Percentiles rank a stretch among this genome's conserved stretches.
Conservation (phyloP, 1,140 invertebrate species). For the Lanistes nyassanus region DNA sequence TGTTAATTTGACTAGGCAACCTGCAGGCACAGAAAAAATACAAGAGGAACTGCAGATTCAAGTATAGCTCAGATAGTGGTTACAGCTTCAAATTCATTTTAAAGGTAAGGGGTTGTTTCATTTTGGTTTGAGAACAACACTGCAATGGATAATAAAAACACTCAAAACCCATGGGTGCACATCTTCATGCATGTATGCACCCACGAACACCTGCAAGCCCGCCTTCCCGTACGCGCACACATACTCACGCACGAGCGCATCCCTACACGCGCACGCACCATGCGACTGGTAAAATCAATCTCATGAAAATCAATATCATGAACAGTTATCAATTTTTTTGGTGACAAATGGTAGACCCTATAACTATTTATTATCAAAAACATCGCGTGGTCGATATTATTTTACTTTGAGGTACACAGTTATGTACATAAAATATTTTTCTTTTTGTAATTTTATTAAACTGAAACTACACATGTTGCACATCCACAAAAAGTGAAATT, state of each 20-base stretch:
- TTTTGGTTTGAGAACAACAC: neutral
- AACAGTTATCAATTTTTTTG: no score
- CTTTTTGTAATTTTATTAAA: no score
- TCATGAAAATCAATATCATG: no score
- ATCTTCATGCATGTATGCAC: neutral
- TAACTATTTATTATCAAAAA: no score
- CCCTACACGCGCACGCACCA: slow-evolving; percentile 9
- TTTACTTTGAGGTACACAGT: no score
- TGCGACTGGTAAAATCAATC: neutral
- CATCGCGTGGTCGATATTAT: no score
- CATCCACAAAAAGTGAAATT: no score
- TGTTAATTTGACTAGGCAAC: no score
- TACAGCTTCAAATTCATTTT: neutral
- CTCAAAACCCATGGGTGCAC: neutral
- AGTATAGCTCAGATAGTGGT: neutral
- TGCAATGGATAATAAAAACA: neutral
- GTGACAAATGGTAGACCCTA: no score
- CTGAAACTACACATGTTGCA: no score
- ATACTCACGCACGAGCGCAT: slow-evolving; percentile 1
- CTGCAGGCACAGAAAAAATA: neutral
- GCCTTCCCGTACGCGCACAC: slow-evolving; percentile 1
- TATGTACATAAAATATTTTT: no score
- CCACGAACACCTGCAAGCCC: neutral
- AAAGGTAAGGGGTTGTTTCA: neutral
- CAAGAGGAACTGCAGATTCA: neutral